phyloP scores from a whole-genome alignment of 2,888 invertebrate genomes.

The Actias luna region DNA sequence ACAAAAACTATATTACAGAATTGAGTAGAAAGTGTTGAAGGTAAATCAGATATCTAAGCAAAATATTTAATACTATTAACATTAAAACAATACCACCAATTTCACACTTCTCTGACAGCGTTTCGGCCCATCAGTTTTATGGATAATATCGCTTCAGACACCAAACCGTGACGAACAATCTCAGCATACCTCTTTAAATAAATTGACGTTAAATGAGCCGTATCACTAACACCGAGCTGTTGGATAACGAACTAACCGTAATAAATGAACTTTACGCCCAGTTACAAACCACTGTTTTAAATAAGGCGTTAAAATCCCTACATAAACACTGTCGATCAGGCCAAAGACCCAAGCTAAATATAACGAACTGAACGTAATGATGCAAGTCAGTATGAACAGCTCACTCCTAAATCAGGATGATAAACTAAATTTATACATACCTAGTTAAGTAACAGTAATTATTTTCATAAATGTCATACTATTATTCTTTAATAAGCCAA shows the following conservation, averaged over 20 bases:
- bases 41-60: background rate
- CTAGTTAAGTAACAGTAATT: background rate
- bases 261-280: background rate
- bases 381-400: background rate
- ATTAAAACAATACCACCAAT: background rate
- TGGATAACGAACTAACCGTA: background rate
- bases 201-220: background rate
- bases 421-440: background rate
- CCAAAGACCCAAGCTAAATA: slow-evolving; percentile 9
- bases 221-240: slow-evolving; percentile 1
- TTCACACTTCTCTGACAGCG: background rate
- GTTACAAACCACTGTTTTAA: background rate
- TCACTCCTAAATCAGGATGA: background rate
- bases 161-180: background rate
- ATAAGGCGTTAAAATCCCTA: slow-evolving; percentile 6
- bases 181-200: background rate
- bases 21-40: background rate
- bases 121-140: slow-evolving; percentile 1
- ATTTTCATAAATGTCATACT: too few species aligned
- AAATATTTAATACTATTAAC: background rate
- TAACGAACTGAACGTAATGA: slow-evolving; percentile 2
- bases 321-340: slow-evolving; percentile 1
- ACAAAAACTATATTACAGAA: background rate
- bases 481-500: too few species aligned
- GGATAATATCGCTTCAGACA: background rate